These are phyloP conservation scores for Cebidichthys violaceus DNA, from an alignment of 2,113 vertebrate species.

Conservation along the genomic window DNA sequence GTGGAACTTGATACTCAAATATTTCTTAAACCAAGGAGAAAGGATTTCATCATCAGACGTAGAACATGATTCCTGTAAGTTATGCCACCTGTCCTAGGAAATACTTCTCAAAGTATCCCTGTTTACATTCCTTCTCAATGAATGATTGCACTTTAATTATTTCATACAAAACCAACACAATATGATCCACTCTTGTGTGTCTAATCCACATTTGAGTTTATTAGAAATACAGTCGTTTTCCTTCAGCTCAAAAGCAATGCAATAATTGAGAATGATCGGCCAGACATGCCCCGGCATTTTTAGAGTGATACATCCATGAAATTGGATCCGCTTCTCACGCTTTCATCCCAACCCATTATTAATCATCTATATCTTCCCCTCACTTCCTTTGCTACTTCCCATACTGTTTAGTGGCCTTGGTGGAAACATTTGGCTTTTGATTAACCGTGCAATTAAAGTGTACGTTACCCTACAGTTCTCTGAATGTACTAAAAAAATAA, in stretches of 20 bases:
- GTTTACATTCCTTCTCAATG: slow-evolving; percentile 66
- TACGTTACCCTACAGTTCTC: slow-evolving; percentile 50
- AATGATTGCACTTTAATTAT: slow-evolving; percentile 74
- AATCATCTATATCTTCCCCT: slow-evolving; percentile 74
- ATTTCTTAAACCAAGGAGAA: slow-evolving; percentile 29
- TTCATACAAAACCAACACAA: slow-evolving; percentile 65
- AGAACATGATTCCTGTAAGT: slow-evolving; percentile 44
- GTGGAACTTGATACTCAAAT: slow-evolving; percentile 13
- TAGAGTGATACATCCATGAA: slow-evolving; percentile 79
- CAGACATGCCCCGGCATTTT: slow-evolving; percentile 74
- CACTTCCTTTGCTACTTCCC: slow-evolving; percentile 52
- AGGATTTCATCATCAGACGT: slow-evolving; percentile 19
- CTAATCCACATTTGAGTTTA: slow-evolving; percentile 77
- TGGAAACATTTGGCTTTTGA: slow-evolving; percentile 68
- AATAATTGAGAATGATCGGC: slow-evolving; percentile 75
- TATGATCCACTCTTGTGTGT: slow-evolving; percentile 68
- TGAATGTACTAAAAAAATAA: slow-evolving; percentile 42
- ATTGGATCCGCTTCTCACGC: slow-evolving; percentile 77
- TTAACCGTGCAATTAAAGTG: slow-evolving; percentile 61
- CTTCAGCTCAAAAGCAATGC: slow-evolving; percentile 62
- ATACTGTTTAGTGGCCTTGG: slow-evolving; percentile 64
- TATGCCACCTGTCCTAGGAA: slow-evolving; percentile 47
- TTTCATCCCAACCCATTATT: slow-evolving; percentile 72
- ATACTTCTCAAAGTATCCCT: slow-evolving; percentile 71
- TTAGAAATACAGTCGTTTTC: slow-evolving; percentile 72